Evolutionary conservation across 2,797 vertebrate species (phyloP).

Genomic region (Lycodopsis pacificus): DNA sequence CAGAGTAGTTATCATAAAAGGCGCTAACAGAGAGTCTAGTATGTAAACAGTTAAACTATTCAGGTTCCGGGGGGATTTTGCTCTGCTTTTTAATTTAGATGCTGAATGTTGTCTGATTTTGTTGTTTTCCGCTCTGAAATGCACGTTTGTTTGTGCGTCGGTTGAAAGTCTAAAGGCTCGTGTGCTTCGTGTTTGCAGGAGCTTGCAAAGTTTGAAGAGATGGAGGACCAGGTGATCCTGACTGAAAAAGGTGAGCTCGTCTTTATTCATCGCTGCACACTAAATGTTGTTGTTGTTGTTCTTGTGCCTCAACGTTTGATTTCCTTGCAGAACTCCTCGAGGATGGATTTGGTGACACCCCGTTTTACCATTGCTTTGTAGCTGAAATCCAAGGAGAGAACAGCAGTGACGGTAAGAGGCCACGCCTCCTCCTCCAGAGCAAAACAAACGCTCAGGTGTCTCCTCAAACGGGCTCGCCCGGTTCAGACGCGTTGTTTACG

Average conservation of each 20-base stretch:
- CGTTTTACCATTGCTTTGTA: conserved; percentile 85
- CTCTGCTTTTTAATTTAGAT: neutral
- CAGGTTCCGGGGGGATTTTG: no score
- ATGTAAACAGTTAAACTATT: no score
- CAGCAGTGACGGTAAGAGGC: conserved; percentile 64
- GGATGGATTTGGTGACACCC: conserved; percentile 86
- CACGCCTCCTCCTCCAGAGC: neutral
- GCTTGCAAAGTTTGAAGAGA: conserved; percentile 86
- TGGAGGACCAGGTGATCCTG: conserved; percentile 82
- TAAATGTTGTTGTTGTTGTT: neutral
- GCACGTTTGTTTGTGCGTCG: neutral
- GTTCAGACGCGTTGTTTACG: neutral
- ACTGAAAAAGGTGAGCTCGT: conserved; percentile 81
- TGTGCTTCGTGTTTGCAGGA: conserved; percentile 72
- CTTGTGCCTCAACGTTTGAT: accelerated
- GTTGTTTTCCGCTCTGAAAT: neutral
- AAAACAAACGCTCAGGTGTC: neutral
- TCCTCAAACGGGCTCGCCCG: neutral
- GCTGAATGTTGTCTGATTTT: neutral
- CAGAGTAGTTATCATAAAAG: no score
- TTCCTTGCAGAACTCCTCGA: conserved; percentile 82
- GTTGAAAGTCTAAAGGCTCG: no score
- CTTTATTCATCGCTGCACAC: no score
- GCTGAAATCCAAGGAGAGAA: conserved; percentile 76
- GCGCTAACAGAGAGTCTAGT: no score